These are phyloP conservation scores for Rhagologus leucostigma DNA, from an alignment of 2,113 vertebrate genomes.

Conservation along the genomic window DNA sequence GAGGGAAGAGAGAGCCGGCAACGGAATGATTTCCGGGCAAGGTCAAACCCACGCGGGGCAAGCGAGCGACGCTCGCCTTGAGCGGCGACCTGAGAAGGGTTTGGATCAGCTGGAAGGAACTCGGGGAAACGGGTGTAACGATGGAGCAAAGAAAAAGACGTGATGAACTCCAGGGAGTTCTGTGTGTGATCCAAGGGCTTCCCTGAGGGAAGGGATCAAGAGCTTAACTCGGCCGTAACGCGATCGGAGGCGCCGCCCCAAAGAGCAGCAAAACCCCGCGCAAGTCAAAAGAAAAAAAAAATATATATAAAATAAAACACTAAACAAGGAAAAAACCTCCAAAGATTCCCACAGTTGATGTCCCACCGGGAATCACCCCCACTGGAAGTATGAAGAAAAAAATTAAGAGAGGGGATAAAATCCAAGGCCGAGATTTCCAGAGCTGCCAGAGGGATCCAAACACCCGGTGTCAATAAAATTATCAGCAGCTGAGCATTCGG, in stretches of 20 bases:
- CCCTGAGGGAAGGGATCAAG: not conserved
- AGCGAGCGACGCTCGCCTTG: not conserved
- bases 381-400: not conserved
- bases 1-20: not conserved
- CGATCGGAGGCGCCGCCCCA: not conserved
- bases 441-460: slow-evolving; percentile 12
- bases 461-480: slow-evolving; percentile 20
- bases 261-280: too few species aligned
- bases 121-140: fast-evolving
- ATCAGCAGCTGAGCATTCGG: slow-evolving; percentile 33
- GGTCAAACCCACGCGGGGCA: not conserved
- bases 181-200: not conserved
- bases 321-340: not conserved
- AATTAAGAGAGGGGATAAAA: not conserved
- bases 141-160: not conserved
- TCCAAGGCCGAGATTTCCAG: not conserved
- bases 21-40: slow-evolving; percentile 9
- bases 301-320: not conserved
- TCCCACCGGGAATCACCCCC: not conserved
- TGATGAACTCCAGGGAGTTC: not conserved
- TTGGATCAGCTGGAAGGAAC: not conserved
- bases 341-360: not conserved
- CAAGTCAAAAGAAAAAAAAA: not conserved
- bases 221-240: fast-evolving
- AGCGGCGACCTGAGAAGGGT: not conserved